These are phyloP conservation scores for Cephus pulcher DNA, from an alignment of 2,888 invertebrate species.

Conservation along the genomic window DNA sequence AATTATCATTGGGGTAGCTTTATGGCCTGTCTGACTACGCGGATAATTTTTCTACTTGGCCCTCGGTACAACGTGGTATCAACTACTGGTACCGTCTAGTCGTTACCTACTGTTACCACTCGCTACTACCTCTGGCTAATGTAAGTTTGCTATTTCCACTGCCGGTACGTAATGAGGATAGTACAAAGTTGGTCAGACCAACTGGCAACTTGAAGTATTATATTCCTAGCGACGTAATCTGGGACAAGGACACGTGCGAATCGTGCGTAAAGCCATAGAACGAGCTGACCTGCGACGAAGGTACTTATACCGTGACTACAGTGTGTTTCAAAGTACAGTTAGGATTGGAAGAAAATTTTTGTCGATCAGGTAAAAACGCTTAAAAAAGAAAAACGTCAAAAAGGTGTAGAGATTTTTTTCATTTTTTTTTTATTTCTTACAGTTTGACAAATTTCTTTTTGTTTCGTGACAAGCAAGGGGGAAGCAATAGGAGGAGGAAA, in stretches of 20 bases:
- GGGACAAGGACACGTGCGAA: conserved; percentile 57
- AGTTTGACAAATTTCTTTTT: conserved; percentile 32
- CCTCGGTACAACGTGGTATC: neutral
- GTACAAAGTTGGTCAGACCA: conserved; percentile 45
- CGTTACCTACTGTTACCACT: neutral
- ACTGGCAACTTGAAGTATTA: conserved; percentile 30
- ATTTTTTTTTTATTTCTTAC: neutral
- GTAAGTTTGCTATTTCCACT: conserved; percentile 43
- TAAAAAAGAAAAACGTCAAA: neutral
- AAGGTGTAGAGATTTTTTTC: conserved; percentile 15
- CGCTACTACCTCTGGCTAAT: neutral
- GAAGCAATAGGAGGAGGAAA: neutral
- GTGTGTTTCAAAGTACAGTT: neutral
- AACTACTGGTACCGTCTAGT: neutral
- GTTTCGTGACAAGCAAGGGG: conserved; percentile 28
- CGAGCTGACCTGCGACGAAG: neutral
- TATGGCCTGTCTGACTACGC: neutral
- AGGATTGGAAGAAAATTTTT: too few species aligned
- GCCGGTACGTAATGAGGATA: conserved; percentile 40
- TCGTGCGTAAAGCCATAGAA: conserved; percentile 32
- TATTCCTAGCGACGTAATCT: conserved; percentile 49
- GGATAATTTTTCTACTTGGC: neutral
- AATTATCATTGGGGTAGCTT: neutral
- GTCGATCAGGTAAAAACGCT: neutral
- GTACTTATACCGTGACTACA: neutral